phyloP scores from a whole-genome alignment of 2,888 invertebrate species.

The Stomorhina lunata region DNA sequence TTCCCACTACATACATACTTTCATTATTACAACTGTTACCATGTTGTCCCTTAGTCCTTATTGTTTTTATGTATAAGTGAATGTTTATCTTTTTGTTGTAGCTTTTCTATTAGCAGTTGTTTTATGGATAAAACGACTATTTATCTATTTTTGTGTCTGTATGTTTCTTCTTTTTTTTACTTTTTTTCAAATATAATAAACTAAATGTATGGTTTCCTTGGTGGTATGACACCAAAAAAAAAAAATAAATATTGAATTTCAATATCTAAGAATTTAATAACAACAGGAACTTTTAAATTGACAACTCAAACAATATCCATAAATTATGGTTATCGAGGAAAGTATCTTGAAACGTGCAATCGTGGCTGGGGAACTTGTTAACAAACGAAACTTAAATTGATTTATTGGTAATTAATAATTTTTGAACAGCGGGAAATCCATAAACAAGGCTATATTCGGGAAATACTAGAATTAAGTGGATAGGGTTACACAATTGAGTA shows the following conservation, averaged over 20 bases:
- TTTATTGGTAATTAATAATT: not conserved
- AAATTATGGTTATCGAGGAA: not conserved
- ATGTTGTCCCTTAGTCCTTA: constrained; percentile 6
- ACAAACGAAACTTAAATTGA: not conserved
- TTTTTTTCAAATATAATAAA: constrained; percentile 31
- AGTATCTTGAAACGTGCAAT: not conserved
- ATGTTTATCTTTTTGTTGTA: constrained; percentile 2
- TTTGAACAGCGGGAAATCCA: not conserved
- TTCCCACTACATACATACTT: constrained; percentile 14
- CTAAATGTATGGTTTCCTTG: constrained; percentile 61
- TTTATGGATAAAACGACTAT: constrained; percentile 8
- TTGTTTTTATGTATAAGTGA: not conserved
- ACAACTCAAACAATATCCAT: not conserved
- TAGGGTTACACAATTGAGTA: too few species aligned
- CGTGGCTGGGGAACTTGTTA: not conserved
- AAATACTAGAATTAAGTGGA: too few species aligned
- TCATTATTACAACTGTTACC: constrained; percentile 41
- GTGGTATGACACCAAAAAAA: constrained; percentile 37
- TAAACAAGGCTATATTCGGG: too few species aligned
- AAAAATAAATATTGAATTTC: constrained; percentile 62
- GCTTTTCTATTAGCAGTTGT: not conserved
- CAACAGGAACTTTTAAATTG: not conserved
- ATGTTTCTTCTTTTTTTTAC: not conserved
- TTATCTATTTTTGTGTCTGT: not conserved
- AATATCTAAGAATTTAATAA: constrained; percentile 47